Percentiles rank a stretch among this genome's conserved stretches.
These are phyloP conservation scores for Machaerirhynchus nigripectus DNA, from an alignment of 2,113 vertebrate genomes.

Conservation along the genomic window DNA sequence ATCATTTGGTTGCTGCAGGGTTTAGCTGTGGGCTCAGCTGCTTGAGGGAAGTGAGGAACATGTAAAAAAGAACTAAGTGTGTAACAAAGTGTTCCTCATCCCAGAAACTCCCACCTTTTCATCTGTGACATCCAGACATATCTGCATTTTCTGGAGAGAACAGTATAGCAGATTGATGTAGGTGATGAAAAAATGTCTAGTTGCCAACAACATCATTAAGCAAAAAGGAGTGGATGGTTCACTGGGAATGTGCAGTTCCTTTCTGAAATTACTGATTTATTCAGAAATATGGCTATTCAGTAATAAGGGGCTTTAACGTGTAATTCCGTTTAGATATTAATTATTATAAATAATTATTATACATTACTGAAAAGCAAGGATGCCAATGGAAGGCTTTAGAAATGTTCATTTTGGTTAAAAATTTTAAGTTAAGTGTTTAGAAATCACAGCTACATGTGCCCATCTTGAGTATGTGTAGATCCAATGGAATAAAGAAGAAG, in stretches of 20 bases:
- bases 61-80: neutral
- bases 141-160: neutral
- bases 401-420: neutral
- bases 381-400: neutral
- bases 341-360: neutral
- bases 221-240: neutral
- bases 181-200: neutral
- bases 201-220: neutral
- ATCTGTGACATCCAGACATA: conserved; percentile 2
- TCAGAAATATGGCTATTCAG: neutral
- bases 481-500: neutral
- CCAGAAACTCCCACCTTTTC: conserved; percentile 21
- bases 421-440: neutral
- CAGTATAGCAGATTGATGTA: neutral
- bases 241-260: neutral
- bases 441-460: neutral
- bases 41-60: neutral
- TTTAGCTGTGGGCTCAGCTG: neutral
- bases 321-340: neutral
- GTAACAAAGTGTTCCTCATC: neutral
- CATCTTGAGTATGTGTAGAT: neutral
- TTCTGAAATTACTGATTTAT: neutral
- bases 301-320: neutral
- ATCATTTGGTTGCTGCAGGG: neutral
- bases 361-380: neutral